Conservation (phyloP, 2,888 invertebrate species). For the Asteroscopus sphinx region DNA sequence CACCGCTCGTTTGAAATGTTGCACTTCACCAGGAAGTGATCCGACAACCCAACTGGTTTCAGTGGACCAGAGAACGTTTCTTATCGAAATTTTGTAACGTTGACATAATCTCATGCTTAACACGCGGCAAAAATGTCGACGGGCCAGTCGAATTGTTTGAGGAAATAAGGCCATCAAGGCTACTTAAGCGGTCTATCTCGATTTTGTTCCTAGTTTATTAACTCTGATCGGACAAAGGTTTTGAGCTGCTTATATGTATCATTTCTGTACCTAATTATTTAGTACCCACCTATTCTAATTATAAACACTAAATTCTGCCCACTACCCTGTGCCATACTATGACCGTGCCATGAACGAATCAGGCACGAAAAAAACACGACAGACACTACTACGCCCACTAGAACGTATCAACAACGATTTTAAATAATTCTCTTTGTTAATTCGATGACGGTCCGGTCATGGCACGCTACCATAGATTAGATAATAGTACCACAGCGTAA, state of each 20-base stretch:
- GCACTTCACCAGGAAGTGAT: constrained; percentile 61
- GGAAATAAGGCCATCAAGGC: constrained; percentile 43
- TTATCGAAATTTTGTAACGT: constrained; percentile 61
- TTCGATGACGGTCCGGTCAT: no score
- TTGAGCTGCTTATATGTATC: neutral
- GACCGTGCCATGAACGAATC: no score
- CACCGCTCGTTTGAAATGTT: constrained; percentile 65
- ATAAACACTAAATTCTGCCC: no score
- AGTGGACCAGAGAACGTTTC: constrained; percentile 49
- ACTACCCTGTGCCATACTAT: no score
- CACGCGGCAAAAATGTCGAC: constrained; percentile 50
- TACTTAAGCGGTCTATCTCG: constrained; percentile 22
- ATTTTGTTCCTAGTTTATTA: constrained; percentile 31
- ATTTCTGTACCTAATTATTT: no score
- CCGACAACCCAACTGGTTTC: constrained; percentile 60
- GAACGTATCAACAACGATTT: no score
- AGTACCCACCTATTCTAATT: no score
- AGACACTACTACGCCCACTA: no score
- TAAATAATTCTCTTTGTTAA: no score
- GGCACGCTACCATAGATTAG: no score
- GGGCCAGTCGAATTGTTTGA: constrained; percentile 41
- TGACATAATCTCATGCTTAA: constrained; percentile 62
- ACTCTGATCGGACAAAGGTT: constrained; percentile 12
- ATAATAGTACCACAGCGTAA: no score
- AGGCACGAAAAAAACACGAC: no score